These are phyloP conservation scores for Rallus limicola DNA, from an alignment of 2,113 vertebrate genomes.

Conservation along the genomic window DNA sequence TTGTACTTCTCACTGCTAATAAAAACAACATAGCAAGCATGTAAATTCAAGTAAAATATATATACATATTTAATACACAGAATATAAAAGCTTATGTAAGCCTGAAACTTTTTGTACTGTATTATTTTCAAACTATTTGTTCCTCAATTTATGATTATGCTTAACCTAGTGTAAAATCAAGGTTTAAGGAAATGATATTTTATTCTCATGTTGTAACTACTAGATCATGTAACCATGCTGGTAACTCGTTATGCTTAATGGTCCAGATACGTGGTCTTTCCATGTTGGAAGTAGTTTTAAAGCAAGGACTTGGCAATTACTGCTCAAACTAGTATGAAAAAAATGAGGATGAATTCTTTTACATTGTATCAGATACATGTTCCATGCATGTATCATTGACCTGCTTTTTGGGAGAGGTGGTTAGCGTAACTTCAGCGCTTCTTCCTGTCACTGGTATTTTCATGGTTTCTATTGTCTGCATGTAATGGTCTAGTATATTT, in stretches of 20 bases:
- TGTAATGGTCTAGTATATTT: neutral
- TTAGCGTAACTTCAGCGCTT: neutral
- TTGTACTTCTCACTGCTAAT: neutral
- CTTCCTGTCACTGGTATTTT: neutral
- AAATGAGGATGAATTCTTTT: neutral
- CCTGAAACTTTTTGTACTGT: neutral
- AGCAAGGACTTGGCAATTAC: neutral
- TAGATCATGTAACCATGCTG: neutral
- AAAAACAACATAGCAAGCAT: neutral
- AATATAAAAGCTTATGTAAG: neutral
- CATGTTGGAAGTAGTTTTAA: neutral
- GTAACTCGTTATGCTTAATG: neutral
- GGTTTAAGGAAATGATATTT: neutral
- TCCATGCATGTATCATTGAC: neutral
- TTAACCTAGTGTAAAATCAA: neutral
- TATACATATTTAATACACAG: neutral
- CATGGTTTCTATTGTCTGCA: neutral
- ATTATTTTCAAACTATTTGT: neutral
- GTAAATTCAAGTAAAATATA: neutral
- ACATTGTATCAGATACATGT: neutral
- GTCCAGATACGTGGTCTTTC: neutral
- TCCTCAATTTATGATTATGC: neutral
- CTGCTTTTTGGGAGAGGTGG: neutral
- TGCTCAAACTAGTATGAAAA: neutral
- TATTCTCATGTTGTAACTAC: neutral